Evolutionary conservation across 2,797 vertebrate species (phyloP), one percentile per base, ranked within the genome.

Genomic region (Phalloptychus januarius): DNA sequence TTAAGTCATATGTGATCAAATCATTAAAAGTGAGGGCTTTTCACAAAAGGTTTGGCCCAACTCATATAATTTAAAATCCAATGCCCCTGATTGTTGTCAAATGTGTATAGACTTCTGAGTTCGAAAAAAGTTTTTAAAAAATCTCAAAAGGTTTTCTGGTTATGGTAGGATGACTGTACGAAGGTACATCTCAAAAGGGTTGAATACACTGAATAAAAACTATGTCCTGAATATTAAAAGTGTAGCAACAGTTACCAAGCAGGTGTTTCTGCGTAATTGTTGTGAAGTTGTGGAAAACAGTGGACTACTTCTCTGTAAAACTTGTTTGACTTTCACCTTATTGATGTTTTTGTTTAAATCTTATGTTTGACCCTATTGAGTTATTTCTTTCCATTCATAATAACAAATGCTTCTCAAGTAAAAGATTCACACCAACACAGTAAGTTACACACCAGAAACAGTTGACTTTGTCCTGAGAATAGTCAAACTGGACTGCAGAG

Each of bases 401-500:
- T 25, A 23, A 42, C 40, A 40, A 69, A 48, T 48, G 11, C 18
- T 46, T 28, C 7, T 33, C 1, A 16, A 33, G 44, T 20, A 46
- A 31, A 31, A 20, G 45, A 72, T 46, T 48, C 44, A 33, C 11
- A 72, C 45, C 45, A 46, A 48, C 33, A 23, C 44, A n/a, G 2
- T 23, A 73, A 20, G 20, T 67, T 46, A 79, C 87, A 75, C 92
- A 99, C 98, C 98, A 99, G 93, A 99, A 99, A 87, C 98, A 99
- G 94, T 99, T 99, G 69, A 99, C 96, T 87, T 92, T 96, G 74
- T 98, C 97, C 89, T 98, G 98, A 75, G 97, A 97, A 84, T 99
- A 99, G 91, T 99, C 98, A 83, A 99, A 99, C 86, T 99, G 98
- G 50, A 99, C 96, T 0, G 97, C 98, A 25, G 98, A 97, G 79